Base-by-base conservation (phyloP, 2,797 vertebrate genomes). In the Brotula barbata region DNA sequence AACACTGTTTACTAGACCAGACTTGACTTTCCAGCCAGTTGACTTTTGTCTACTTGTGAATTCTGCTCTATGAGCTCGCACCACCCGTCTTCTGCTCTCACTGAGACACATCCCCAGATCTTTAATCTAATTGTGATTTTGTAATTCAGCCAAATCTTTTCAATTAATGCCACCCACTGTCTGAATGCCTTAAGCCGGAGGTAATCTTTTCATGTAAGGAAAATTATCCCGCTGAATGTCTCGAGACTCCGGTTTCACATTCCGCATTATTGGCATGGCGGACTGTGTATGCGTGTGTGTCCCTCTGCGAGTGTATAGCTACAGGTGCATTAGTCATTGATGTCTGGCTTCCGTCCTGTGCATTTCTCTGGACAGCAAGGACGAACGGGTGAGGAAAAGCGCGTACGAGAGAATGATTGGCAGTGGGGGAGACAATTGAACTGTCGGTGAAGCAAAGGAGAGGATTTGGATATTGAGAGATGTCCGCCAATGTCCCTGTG, bases 361-460 rank as follows among this genome's bases (percentile, higher is more conserved):
- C 64, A 74, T 74, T 80, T 68, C 67, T 78, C 50, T 64, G 7
- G 1, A 61, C 51, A n/a, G 62, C 73, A 81, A 81, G 78, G 76
- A 81, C 71, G 5, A 47, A 28, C 8, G 25, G 4, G 25, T 47
- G 34, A 49, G 50, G 41, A 75, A 16, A 1, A 22, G 45, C 36
- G 44, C 7, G 10, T 20, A 40, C 22, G 21, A 8, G 20, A 8
- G 36, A 49, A 75, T 85, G 86, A 88, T 73, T 85, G 85, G 61
- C 81, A 85, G 75, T 49, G 33, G 55, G 21, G 12, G 59, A 69
- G 53, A 87, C 87, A 89, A 87, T 89, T 86, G 87, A 85, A 85
- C 65, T 72, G 77, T 73, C 48, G 45, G 69, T 83, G 71, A 73
- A 84, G 84, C 83, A 83, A 77, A 83, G 84, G 51, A 73, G 43